phyloP scores from a whole-genome alignment of 2,113 vertebrate species.

The Centropus unirufus region DNA sequence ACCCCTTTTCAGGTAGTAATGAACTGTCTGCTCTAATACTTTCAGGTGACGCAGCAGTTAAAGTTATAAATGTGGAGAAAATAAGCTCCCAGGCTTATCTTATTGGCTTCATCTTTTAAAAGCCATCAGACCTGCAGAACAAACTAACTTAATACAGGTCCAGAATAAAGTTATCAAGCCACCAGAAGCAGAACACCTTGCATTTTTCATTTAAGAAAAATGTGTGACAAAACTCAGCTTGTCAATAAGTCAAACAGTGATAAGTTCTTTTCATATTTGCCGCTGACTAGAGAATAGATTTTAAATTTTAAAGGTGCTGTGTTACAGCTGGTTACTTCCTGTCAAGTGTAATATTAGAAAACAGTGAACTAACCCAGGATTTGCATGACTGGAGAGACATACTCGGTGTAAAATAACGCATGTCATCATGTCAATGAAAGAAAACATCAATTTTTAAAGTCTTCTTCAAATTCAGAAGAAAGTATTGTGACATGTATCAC shows the following conservation, averaged over 20 bases:
- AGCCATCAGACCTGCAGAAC: background rate
- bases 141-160: background rate
- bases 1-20: slow-evolving; percentile 41
- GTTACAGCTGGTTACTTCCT: background rate
- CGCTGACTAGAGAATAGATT: background rate
- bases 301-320: background rate
- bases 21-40: slow-evolving; percentile 49
- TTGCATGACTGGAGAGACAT: background rate
- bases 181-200: background rate
- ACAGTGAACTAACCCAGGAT: background rate
- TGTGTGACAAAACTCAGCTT: background rate
- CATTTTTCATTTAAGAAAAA: slow-evolving; percentile 28
- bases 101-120: slow-evolving; percentile 34
- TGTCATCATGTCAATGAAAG: background rate
- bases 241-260: background rate
- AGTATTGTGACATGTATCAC: background rate
- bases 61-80: slow-evolving; percentile 41
- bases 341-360: background rate
- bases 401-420: background rate
- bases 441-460: background rate
- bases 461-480: background rate
- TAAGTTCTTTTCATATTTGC: background rate
- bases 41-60: background rate
- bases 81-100: slow-evolving; percentile 40
- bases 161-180: background rate